Conservation (phyloP, 2,113 vertebrate species). For the Burhinus bistriatus region DNA sequence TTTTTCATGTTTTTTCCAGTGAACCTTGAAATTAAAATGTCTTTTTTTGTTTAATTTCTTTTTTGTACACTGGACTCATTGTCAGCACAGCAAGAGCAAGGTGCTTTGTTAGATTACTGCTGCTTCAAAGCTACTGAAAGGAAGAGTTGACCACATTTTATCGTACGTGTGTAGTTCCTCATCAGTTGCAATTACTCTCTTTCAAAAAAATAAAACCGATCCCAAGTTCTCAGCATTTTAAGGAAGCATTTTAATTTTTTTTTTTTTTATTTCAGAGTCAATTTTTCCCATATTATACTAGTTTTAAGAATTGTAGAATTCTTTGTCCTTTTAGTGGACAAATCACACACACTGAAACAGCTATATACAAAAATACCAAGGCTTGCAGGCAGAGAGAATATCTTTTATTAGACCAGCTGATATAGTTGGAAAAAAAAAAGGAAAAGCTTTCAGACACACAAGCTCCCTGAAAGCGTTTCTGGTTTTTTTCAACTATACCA, state of each 20-base stretch:
- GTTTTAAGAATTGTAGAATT: neutral
- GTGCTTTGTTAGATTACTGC: conserved; percentile 48
- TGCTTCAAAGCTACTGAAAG: conserved; percentile 47
- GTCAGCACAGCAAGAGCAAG: conserved; percentile 35
- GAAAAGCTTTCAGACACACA: neutral
- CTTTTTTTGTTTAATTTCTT: conserved; percentile 55
- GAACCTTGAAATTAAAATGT: conserved; percentile 74
- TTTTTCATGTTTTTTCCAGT: conserved; percentile 52
- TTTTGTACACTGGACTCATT: conserved; percentile 41
- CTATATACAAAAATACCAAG: neutral
- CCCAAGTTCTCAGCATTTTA: neutral
- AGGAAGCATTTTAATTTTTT: neutral
- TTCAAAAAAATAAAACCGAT: neutral
- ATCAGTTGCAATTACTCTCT: neutral
- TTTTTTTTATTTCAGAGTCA: neutral
- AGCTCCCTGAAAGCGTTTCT: neutral
- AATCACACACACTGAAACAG: neutral
- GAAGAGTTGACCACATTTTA: conserved; percentile 34
- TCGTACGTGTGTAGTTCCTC: neutral
- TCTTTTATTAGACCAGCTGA: neutral
- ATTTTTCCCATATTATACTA: neutral
- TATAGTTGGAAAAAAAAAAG: rapidly evolving
- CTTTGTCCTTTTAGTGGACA: neutral
- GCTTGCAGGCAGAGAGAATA: neutral
- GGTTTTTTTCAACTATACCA: neutral